These are phyloP conservation scores for Papilio polytes DNA, from an alignment of 1,140 invertebrate species.

Conservation along the genomic window DNA sequence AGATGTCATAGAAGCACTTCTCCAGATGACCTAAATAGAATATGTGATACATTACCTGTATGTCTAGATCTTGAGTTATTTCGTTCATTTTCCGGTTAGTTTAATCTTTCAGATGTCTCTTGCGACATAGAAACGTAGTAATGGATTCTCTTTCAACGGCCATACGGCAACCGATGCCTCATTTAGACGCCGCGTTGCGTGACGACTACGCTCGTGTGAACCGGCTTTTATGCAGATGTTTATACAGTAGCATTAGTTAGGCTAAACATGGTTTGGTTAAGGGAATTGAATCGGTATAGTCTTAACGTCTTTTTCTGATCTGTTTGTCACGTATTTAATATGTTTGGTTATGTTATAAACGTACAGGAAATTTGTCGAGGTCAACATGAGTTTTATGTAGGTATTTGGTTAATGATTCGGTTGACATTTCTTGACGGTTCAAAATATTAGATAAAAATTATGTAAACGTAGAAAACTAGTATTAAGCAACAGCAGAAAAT, in stretches of 20 bases:
- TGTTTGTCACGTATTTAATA: conserved; percentile 26
- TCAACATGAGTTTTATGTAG: not conserved
- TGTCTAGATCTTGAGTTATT: conserved; percentile 23
- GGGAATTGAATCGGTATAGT: conserved; percentile 22
- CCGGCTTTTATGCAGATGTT: conserved; percentile 24
- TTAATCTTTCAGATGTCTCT: conserved; percentile 13
- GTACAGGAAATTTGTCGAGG: not conserved
- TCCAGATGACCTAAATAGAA: not conserved
- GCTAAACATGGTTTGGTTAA: conserved; percentile 30
- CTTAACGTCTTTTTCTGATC: conserved; percentile 21
- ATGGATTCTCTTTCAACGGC: conserved; percentile 27
- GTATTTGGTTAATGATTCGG: not conserved
- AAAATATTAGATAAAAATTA: too few species aligned
- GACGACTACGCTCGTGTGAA: conserved; percentile 37
- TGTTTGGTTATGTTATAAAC: not conserved
- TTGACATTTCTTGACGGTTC: not conserved
- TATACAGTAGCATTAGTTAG: conserved; percentile 40
- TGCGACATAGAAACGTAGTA: conserved; percentile 22
- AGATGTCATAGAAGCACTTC: not conserved
- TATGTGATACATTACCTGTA: conserved; percentile 14
- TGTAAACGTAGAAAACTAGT: too few species aligned
- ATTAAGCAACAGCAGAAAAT: not conserved
- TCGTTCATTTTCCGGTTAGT: conserved; percentile 25
- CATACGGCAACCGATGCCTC: conserved; percentile 24
- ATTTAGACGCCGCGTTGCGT: conserved; percentile 33